A percentile compares a stretch with the other conserved stretches of the same genome.
Conservation (phyloP, 2,113 vertebrate genomes). For the Puntigrus tetrazona region DNA sequence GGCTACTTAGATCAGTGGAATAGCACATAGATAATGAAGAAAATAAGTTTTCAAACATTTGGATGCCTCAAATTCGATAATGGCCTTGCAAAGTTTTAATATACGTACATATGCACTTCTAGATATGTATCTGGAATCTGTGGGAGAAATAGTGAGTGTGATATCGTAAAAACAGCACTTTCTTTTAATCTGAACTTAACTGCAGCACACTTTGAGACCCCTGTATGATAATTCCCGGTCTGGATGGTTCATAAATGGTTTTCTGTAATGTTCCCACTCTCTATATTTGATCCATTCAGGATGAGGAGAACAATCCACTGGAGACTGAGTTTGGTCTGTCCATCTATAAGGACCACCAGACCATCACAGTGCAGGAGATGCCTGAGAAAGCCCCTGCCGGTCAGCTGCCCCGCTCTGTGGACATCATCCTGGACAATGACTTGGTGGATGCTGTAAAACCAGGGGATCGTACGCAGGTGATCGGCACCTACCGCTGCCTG, state of each 20-base stretch:
- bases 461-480: conserved; percentile 89
- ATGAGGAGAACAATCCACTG: conserved; percentile 96
- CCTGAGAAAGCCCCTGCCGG: conserved; percentile 96
- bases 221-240: background rate
- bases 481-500: conserved; percentile 94
- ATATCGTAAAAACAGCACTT: background rate
- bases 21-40: background rate
- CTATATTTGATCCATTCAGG: conserved; percentile 69
- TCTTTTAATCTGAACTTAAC: too few species aligned
- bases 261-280: background rate
- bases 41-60: background rate
- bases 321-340: conserved; percentile 97
- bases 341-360: conserved; percentile 94
- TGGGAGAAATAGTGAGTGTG: background rate
- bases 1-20: background rate
- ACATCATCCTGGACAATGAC: conserved; percentile 93
- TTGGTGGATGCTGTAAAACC: conserved; percentile 92
- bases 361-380: conserved; percentile 98
- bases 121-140: background rate
- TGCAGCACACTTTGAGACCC: background rate
- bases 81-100: background rate
- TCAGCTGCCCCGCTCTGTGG: conserved; percentile 95
- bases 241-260: background rate
- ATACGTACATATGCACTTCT: background rate
- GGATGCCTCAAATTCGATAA: background rate